phyloP scores from a whole-genome alignment of 2,113 vertebrate genomes.

The Peucedramus taeniatus region DNA sequence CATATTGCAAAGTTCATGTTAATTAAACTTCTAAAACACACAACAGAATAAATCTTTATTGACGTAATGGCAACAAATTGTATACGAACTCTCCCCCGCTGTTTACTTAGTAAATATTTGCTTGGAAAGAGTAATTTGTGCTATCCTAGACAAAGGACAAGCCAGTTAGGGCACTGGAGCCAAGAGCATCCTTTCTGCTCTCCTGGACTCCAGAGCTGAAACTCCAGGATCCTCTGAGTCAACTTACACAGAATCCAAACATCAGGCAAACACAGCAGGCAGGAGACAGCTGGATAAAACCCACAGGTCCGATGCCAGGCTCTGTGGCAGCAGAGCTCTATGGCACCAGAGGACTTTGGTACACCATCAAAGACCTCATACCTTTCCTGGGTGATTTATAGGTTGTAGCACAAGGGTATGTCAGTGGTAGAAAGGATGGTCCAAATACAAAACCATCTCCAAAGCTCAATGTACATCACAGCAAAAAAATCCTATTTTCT shows the following conservation, averaged over 20 bases:
- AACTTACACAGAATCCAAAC: background rate
- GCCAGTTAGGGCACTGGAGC: background rate
- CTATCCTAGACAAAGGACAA: background rate
- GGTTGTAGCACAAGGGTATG: background rate
- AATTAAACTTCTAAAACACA: constrained; percentile 25
- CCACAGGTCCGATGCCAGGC: background rate
- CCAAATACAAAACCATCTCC: background rate
- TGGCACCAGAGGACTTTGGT: background rate
- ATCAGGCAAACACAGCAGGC: background rate
- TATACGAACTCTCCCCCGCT: background rate
- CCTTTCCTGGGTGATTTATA: background rate
- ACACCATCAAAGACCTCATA: background rate
- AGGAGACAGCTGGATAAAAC: background rate
- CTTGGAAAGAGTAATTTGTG: background rate
- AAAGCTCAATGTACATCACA: background rate
- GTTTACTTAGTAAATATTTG: constrained; percentile 12
- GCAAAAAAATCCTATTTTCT: background rate
- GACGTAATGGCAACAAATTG: background rate
- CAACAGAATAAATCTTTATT: background rate
- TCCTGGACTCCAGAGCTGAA: background rate
- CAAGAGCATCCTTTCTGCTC: background rate
- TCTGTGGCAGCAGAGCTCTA: background rate
- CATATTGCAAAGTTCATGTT: background rate
- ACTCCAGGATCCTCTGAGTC: background rate
- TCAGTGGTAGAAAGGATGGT: background rate